phyloP scores from a whole-genome alignment of 2,888 invertebrate species.

The Lasioglossum malachurum region DNA sequence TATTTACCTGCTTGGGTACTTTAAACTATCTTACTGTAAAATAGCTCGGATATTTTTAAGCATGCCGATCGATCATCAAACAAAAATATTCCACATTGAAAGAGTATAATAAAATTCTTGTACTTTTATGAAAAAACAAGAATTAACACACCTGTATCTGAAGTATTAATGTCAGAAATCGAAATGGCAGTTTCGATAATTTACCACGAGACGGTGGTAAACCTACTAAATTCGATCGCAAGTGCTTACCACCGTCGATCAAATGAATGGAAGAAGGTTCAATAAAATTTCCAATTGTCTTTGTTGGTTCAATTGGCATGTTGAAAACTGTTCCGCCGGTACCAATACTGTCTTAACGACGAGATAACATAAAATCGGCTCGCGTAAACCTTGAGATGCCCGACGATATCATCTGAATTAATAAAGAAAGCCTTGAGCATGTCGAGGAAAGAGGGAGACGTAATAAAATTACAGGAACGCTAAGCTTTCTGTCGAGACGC shows the following conservation, averaged over 20 bases:
- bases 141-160: neutral
- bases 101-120: neutral
- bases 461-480: neutral
- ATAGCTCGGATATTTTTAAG: neutral
- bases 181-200: too few relatives aligned
- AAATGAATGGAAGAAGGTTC: neutral
- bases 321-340: neutral
- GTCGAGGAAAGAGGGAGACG: neutral
- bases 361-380: constrained; percentile 21
- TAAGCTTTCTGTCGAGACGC: neutral
- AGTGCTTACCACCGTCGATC: neutral
- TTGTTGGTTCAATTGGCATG: neutral
- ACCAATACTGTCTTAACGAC: constrained; percentile 36
- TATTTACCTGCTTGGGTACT: neutral
- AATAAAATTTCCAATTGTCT: neutral
- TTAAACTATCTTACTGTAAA: neutral
- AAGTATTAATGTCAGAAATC: too few relatives aligned
- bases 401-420: constrained; percentile 46
- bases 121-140: neutral
- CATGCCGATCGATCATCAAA: neutral
- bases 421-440: constrained; percentile 46
- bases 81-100: neutral
- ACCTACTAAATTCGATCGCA: neutral
- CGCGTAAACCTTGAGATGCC: neutral
- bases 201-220: too few relatives aligned